Evolutionary conservation across 2,797 vertebrate species (phyloP).

Genomic region (Xiphorhynchus erythropygius): DNA sequence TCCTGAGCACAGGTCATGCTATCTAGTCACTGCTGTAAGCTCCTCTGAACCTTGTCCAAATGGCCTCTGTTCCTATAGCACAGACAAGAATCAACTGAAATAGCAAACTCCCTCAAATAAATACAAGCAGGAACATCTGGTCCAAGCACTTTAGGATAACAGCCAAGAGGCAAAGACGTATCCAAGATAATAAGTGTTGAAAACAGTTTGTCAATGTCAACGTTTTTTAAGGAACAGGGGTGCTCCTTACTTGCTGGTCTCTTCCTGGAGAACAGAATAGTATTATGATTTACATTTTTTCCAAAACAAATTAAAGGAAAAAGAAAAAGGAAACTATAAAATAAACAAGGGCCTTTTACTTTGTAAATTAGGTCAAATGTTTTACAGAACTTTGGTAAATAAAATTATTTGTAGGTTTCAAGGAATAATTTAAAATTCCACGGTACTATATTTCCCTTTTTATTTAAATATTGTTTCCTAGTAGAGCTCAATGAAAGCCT

Average conservation of each 20-base stretch:
- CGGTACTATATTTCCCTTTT: rapidly evolving
- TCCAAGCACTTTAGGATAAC: not conserved
- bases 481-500: not conserved
- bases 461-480: not conserved
- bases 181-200: not conserved
- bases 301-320: not conserved
- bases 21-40: not conserved
- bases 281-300: not conserved
- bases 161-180: not conserved
- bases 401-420: not conserved
- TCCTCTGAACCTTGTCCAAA: not conserved
- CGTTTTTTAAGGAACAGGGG: not conserved
- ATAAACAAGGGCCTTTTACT: not conserved
- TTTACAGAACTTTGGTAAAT: not conserved
- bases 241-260: not conserved
- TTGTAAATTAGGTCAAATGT: not conserved
- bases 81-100: not conserved
- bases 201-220: not conserved
- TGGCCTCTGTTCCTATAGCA: rapidly evolving
- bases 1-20: not conserved
- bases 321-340: not conserved
- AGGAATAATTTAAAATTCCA: not conserved
- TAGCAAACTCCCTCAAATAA: not conserved
- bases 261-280: not conserved
- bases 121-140: not conserved